These are phyloP conservation scores for Nycteola revayana DNA, from an alignment of 2,888 invertebrate genomes.

Conservation along the genomic window DNA sequence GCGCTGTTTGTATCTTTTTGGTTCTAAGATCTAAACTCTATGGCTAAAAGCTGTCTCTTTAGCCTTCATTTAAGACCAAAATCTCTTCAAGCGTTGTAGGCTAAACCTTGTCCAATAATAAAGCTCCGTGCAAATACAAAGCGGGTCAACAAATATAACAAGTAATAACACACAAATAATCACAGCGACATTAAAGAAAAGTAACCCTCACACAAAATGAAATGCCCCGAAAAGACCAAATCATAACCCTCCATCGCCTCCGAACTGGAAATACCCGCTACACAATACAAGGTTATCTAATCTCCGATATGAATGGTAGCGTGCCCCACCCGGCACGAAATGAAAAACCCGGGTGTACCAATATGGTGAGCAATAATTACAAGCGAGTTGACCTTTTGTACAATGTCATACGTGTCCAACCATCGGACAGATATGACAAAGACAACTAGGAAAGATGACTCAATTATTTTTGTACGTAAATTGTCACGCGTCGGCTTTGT, in stretches of 20 bases:
- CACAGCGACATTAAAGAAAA: too few relatives aligned
- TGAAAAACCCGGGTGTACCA: constrained; percentile 43
- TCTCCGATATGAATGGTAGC: constrained; percentile 46
- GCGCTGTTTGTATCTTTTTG: too few relatives aligned
- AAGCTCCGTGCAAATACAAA: too few relatives aligned
- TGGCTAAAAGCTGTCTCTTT: too few relatives aligned
- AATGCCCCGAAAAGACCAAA: constrained; percentile 11
- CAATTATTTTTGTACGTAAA: constrained; percentile 25
- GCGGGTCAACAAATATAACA: too few relatives aligned
- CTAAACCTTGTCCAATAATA: too few relatives aligned
- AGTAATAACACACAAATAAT: too few relatives aligned
- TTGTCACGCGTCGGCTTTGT: too few relatives aligned
- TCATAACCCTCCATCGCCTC: constrained; percentile 3
- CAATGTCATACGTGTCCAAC: constrained; percentile 35
- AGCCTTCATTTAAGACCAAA: too few relatives aligned
- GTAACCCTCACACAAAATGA: background rate
- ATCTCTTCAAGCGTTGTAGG: too few relatives aligned
- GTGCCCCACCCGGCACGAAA: constrained; percentile 29
- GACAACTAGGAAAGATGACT: constrained; percentile 21
- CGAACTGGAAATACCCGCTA: background rate
- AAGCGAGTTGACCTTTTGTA: constrained; percentile 35
- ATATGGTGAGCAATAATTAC: constrained; percentile 47
- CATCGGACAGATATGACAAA: constrained; percentile 24
- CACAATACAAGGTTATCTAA: constrained; percentile 45
- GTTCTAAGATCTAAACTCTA: too few relatives aligned